Evolutionary conservation across 2,113 vertebrate genomes (phyloP), one percentile per base, ranked within the genome.

Genomic region (Sterna hirundo): DNA sequence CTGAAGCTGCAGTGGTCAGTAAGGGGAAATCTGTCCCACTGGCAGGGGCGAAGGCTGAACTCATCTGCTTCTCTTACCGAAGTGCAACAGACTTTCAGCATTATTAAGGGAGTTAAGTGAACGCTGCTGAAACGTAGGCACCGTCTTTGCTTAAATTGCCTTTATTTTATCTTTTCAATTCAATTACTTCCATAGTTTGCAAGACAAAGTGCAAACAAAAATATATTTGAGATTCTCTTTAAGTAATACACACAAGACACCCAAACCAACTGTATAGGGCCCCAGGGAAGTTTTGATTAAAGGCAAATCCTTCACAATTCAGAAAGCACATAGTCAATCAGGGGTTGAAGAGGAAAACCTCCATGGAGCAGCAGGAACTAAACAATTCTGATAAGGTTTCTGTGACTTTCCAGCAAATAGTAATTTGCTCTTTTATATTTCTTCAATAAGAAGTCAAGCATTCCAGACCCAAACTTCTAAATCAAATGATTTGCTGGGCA

Each of bases 341-440:
- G 55, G 44, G 90, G 74, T 49, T 89, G 42, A 93, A 94, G 77
- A 96, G 76, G 83, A 95, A 91, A 91, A 91, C n/a, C 97, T 96
- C 88, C 68, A 93, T 88, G 88, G 94, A 98, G 83, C 64, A 77
- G 93, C 65, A 88, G 84, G 92, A 97, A 95, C 78, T 88, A 94
- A 96, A 97, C 91, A 91, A 96, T 96, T 90, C 71, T 84, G 92
- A 96, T 95, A 94, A 88, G 91, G 54, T 95, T 97, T 95, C 94
- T 93, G 78, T 75, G 92, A 97, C 92, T 96, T 96, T 85, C 80
- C 87, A 94, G 95, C 54, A 96, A 96, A 93, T 47, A 93, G 69
- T 69, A 94, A 97, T 97, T 94, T 97, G 84, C 44, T 97, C 93
- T 97, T 91, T 96, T 96, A 92, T 94, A 96, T 86, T 90, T 96